Evolutionary conservation across 2,888 invertebrate genomes (phyloP).

Genomic region (Metopia argyrocephala): DNA sequence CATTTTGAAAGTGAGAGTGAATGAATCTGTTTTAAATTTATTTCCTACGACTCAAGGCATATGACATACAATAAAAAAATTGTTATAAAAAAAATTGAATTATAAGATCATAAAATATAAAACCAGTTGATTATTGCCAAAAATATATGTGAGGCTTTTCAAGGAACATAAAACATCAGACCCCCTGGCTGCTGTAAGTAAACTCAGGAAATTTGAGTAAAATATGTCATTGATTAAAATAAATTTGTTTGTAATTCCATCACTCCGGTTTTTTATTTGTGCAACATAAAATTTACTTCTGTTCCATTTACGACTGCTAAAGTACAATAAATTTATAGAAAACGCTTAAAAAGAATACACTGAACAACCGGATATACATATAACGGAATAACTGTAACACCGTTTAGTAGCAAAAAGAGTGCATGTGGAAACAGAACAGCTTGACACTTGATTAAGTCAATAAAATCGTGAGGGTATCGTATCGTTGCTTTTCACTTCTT

Average conservation of each 20-base stretch:
- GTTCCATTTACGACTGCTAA: slow-evolving; percentile 32
- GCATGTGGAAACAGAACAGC: slow-evolving; percentile 39
- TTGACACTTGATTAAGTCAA: slow-evolving; percentile 59
- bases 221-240: slow-evolving; percentile 62
- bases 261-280: slow-evolving; percentile 1
- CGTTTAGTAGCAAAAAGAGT: not conserved
- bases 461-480: slow-evolving; percentile 49
- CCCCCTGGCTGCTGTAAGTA: too few relatives aligned
- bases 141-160: slow-evolving; percentile 42
- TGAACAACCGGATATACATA: slow-evolving; percentile 18
- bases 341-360: slow-evolving; percentile 4
- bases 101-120: slow-evolving; percentile 36
- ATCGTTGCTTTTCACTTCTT: too few relatives aligned
- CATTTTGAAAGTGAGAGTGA: not conserved
- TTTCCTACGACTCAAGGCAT: not conserved
- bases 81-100: not conserved
- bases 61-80: not conserved
- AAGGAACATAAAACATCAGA: slow-evolving; percentile 14
- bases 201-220: not conserved
- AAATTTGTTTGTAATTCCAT: slow-evolving; percentile 62
- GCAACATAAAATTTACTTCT: slow-evolving; percentile 44
- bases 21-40: slow-evolving; percentile 29
- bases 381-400: slow-evolving; percentile 27
- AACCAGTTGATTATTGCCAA: slow-evolving; percentile 59
- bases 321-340: not conserved